Base-by-base conservation (phyloP, 1,140 invertebrate species). In the Ceratosolen fusciceps region DNA sequence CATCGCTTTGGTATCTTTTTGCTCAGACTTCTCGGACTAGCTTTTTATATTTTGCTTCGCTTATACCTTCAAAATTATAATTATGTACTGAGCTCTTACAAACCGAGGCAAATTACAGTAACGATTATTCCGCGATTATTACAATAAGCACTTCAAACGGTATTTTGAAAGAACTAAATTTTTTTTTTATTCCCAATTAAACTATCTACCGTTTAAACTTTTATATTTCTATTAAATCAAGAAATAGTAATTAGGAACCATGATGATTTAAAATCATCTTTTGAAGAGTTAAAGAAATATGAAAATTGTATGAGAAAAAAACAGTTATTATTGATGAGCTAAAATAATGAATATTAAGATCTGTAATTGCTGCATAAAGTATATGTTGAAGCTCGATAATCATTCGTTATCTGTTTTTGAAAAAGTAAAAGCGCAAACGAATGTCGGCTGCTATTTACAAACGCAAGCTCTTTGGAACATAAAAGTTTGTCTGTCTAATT, bases 381-480 rank as follows among this genome's bases (percentile, higher is more conserved):
- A 75, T 71, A 26, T 37, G 78, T 65, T 77, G 62, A 74, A 80
- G 31, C 60, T 60, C 73, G 29, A 39, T 26, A 80, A 19, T 34
- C 72, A 68, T 74, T 62, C 52, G 24, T 60, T 62, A 71, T 52
- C 9, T 21, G 60, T 68, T 74, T 43, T 60, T 65, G 62, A 70
- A 75, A 67, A 43, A 75, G 37, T 80, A 62, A 84, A 74, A 58
- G 79, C 52, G 80, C 65, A 80, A 82, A 74, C 54, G 74, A 82
- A 74, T 77, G 78, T 85, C 83, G 81, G 83, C 82, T 84, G 83
- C 85, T 87, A 88, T 88, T 88, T 88, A 88, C 87, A 88, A 86
- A 84, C 82, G 82, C 79, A 85, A 83, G 68, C 79, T 77, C 68
- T 77, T 77, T 72, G 67, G 74, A 80, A 80, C 68, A 71, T 39